Conservation (phyloP, 2,888 invertebrate species). For the Pachycephus smyrnensis region DNA sequence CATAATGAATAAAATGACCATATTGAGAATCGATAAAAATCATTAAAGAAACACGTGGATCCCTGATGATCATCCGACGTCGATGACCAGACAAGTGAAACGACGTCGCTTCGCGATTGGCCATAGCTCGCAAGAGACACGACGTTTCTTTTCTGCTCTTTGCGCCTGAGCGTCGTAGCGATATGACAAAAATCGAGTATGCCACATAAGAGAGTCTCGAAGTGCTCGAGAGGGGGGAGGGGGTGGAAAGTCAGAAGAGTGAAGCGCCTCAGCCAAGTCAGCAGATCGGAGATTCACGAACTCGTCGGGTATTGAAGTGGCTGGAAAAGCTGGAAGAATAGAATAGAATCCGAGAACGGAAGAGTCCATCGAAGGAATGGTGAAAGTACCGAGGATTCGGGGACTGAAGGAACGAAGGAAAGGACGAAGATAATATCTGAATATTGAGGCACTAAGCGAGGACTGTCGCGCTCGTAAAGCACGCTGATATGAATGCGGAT, state of each 20-base stretch:
- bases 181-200: background rate
- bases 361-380: slow-evolving; percentile 13
- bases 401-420: slow-evolving; percentile 22
- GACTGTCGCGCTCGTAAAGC: slow-evolving; percentile 57
- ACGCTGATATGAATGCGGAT: slow-evolving; percentile 50
- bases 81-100: no score
- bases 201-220: slow-evolving; percentile 10
- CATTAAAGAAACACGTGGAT: no score
- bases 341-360: slow-evolving; percentile 28
- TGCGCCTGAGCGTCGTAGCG: slow-evolving; percentile 7
- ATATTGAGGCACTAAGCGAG: slow-evolving; percentile 55
- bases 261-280: slow-evolving; percentile 15
- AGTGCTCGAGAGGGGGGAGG: background rate
- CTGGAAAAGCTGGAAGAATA: slow-evolving; percentile 29
- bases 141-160: slow-evolving; percentile 8
- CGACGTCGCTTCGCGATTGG: no score
- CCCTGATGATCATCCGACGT: no score
- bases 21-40: no score
- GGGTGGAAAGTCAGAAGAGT: slow-evolving; percentile 13
- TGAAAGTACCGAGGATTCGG: slow-evolving; percentile 16
- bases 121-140: background rate
- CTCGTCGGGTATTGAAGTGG: slow-evolving; percentile 11
- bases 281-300: slow-evolving; percentile 15
- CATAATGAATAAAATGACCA: no score
- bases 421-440: slow-evolving; percentile 55